A percentile compares a stretch with the other conserved stretches of the same genome.
Conservation (phyloP, 2,888 invertebrate genomes). For the Formica aserva region DNA sequence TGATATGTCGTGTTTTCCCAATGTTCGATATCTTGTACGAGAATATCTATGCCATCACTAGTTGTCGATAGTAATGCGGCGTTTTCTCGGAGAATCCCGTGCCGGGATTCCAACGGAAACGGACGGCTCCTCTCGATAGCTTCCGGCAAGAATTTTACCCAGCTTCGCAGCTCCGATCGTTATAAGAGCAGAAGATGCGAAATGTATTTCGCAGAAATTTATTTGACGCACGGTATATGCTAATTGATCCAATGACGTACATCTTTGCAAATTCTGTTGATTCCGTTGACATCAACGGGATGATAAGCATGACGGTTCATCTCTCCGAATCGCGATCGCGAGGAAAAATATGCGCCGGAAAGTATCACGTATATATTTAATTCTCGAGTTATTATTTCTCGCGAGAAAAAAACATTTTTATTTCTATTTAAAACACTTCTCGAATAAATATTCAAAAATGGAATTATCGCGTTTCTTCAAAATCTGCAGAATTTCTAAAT, state of each 20-base stretch:
- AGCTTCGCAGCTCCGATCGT: conserved; percentile 18
- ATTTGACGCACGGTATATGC: background rate
- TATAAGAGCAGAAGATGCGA: background rate
- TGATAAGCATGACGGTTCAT: conserved; percentile 18
- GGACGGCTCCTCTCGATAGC: background rate
- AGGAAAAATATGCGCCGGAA: background rate
- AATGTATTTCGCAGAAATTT: conserved; percentile 12
- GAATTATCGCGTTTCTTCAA: background rate
- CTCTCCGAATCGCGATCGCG: background rate
- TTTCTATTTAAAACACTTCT: background rate
- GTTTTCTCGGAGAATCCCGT: conserved; percentile 28
- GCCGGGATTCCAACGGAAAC: conserved; percentile 17
- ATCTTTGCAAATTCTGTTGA: background rate
- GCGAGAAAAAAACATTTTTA: background rate
- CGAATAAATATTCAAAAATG: background rate
- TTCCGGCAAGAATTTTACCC: conserved; percentile 10
- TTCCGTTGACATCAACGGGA: background rate
- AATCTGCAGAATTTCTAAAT: background rate
- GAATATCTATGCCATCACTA: background rate
- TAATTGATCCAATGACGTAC: background rate
- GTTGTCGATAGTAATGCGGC: background rate
- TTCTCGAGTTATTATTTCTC: background rate
- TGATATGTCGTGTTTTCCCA: background rate
- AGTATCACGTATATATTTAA: background rate
- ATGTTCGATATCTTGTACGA: background rate